A percentile compares a stretch with the other conserved stretches of the same genome.
phyloP scores from a whole-genome alignment of 2,888 invertebrate genomes.

The Archips xylosteana region DNA sequence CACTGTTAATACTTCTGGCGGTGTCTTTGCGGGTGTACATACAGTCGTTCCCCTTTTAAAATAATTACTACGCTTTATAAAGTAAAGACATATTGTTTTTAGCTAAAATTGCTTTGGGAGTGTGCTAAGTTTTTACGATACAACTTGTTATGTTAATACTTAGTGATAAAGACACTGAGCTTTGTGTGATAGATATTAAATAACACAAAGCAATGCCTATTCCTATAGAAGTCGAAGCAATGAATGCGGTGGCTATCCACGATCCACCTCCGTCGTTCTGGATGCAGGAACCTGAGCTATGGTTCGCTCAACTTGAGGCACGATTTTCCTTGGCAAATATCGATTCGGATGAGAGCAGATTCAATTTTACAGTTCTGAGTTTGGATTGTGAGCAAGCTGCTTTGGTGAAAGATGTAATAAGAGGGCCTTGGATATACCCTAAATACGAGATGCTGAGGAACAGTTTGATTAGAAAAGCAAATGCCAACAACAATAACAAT shows the following conservation, averaged over 20 bases:
- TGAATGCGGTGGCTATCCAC: neutral
- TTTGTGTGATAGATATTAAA: neutral
- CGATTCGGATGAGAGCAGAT: neutral
- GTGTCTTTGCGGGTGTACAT: too few relatives aligned
- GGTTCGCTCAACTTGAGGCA: constrained; percentile 5
- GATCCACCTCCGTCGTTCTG: neutral
- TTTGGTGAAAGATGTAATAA: neutral
- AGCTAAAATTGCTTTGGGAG: neutral
- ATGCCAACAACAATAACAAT: neutral
- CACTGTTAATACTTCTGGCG: neutral
- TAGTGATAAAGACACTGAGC: neutral
- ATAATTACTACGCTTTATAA: too few relatives aligned
- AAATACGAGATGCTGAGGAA: neutral
- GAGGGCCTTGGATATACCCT: neutral
- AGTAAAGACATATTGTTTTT: neutral
- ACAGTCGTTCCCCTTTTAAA: too few relatives aligned
- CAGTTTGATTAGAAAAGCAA: neutral
- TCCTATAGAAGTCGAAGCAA: constrained; percentile 1
- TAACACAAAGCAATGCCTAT: constrained; percentile 3
- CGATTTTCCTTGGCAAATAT: neutral
- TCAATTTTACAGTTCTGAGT: constrained; percentile 1
- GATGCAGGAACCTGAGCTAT: neutral
- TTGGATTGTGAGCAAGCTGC: neutral
- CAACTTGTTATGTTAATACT: neutral
- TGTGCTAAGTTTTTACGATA: neutral